Evolutionary conservation across 2,113 vertebrate genomes (phyloP).

Genomic region (Lichenostomus cassidix): DNA sequence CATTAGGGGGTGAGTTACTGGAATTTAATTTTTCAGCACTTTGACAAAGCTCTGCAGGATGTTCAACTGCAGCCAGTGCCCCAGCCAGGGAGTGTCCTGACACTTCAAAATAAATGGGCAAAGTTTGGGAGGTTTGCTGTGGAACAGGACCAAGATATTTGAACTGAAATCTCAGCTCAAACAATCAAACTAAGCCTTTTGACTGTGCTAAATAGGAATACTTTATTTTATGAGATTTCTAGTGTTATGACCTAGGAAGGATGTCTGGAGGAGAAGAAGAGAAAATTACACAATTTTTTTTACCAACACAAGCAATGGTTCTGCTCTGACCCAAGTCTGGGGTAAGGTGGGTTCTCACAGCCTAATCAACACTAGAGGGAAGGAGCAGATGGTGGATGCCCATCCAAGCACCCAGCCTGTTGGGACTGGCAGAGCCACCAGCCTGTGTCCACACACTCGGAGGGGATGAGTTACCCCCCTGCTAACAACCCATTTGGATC

Average conservation of each 20-base stretch:
- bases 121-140: not conserved
- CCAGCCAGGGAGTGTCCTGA: not conserved
- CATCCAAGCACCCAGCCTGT: rapidly evolving
- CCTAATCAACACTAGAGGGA: rapidly evolving
- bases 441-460: rapidly evolving
- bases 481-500: rapidly evolving
- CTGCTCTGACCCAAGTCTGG: not conserved
- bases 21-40: not conserved
- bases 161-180: not conserved
- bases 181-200: not conserved
- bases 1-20: too few relatives aligned
- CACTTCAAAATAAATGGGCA: not conserved
- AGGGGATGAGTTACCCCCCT: not conserved
- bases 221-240: not conserved
- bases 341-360: not conserved
- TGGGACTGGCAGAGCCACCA: not conserved
- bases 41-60: not conserved
- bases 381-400: not conserved
- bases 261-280: not conserved
- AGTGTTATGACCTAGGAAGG: not conserved
- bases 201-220: not conserved
- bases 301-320: not conserved
- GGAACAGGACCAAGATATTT: not conserved
- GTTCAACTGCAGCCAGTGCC: rapidly evolving
- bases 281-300: not conserved